Base-by-base conservation (phyloP, 2,797 vertebrate genomes). In the Sphenodon punctatus region DNA sequence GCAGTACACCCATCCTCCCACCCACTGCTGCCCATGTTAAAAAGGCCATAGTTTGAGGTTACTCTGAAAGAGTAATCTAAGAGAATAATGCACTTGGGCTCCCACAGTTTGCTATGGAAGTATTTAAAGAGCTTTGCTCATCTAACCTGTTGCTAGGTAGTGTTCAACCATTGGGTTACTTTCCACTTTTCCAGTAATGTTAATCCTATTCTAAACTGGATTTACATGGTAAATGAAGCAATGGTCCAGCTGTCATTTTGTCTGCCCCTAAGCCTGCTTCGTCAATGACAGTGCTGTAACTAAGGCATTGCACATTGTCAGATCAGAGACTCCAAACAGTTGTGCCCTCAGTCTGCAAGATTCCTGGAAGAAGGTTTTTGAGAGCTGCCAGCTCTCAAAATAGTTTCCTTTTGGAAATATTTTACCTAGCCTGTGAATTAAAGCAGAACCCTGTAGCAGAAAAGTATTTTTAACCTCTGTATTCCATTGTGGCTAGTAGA, bases 191-290 rank as follows among this genome's bases (percentile, higher is more conserved):
- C 69, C 86, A 90, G 80, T 89, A 93, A 74, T 67, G 83, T 88
- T 94, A 93, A 93, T 94, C 93, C 84, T 86, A 70, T 81, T 93
- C 86, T 88, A 87, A 92, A 91, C 70, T 81, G 89, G 94, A 90
- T 96, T 95, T 95, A 90, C 69, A 85, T 86, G 72, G 87, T 61
- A 85, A 66, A 89, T 84, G 77, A 83, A 86, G 91, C 89, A 88
- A 89, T 41, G 55, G 82, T 67, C 85, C 92, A 94, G 92, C 94
- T 95, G 94, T 96, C 93, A 67, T 60, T 43, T 72, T 75, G 84
- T 93, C 90, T 93, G 78, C 76, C 87, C n/a, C 55, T 87, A 88
- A 90, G 78, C 63, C 88, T 75, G 58, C 77, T 89, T 81, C 65
- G 43, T 76, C 76, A 85, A 15, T 8, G 74, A 82, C 69, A 88